These are phyloP conservation scores for Drosophila teissieri DNA, from an alignment of 1,140 invertebrate genomes.

Conservation along the genomic window DNA sequence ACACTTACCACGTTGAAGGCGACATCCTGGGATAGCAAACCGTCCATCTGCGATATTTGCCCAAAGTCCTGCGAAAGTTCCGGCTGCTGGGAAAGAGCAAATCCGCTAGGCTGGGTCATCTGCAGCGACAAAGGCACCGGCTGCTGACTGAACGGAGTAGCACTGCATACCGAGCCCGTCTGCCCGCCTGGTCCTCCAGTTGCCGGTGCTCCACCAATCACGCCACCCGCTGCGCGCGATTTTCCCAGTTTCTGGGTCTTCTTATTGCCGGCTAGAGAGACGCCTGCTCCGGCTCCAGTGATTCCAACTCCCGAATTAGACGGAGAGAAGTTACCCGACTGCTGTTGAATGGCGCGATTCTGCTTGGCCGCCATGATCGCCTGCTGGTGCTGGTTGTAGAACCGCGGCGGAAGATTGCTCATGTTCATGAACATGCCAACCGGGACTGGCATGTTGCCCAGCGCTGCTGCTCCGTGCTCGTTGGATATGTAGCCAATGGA, in stretches of 20 bases:
- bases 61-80: constrained; percentile 96
- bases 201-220: constrained; percentile 8
- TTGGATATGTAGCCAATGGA: constrained; percentile 97
- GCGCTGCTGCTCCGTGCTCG: constrained; percentile 91
- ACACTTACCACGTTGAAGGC: constrained; percentile 72
- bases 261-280: constrained; percentile 19
- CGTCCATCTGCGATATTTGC: constrained; percentile 97
- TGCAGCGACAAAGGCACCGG: constrained; percentile 87
- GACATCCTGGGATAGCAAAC: constrained; percentile 95
- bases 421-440: constrained; percentile 98
- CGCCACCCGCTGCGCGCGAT: not conserved
- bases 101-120: constrained; percentile 88
- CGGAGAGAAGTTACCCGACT: constrained; percentile 5
- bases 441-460: constrained; percentile 93
- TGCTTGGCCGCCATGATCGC: constrained; percentile 85
- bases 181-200: not conserved
- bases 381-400: constrained; percentile 92
- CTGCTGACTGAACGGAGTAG: constrained; percentile 85
- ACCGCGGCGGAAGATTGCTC: constrained; percentile 94
- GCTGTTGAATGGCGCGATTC: constrained; percentile 51
- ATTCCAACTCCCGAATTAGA: not conserved
- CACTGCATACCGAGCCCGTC: not conserved
- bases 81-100: constrained; percentile 90
- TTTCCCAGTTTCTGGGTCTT: constrained; percentile 26
- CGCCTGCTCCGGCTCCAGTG: not conserved